phyloP scores from a whole-genome alignment of 2,113 vertebrate genomes.

The Rutilus rutilus region DNA sequence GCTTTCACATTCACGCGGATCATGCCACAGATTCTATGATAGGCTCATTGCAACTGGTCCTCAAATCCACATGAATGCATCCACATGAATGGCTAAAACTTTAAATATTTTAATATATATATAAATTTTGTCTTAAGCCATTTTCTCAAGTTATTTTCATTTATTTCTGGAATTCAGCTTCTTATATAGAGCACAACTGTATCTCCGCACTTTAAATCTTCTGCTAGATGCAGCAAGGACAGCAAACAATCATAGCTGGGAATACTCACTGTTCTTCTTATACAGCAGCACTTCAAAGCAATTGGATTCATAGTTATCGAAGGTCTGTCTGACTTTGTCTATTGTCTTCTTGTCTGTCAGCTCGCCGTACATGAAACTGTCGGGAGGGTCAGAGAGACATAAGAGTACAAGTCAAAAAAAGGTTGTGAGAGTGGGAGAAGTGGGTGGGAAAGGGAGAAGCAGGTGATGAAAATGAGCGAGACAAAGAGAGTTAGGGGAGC shows the following conservation, averaged over 20 bases:
- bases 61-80: too few relatives aligned
- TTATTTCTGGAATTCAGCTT: neutral
- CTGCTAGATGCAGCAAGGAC: neutral
- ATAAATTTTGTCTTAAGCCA: neutral
- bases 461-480: conserved; percentile 35
- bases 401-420: conserved; percentile 9
- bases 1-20: too few relatives aligned
- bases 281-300: conserved; percentile 98
- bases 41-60: too few relatives aligned
- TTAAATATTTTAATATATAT: too few relatives aligned
- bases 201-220: neutral
- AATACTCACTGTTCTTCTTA: conserved; percentile 95
- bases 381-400: conserved; percentile 30
- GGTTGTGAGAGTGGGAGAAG: neutral
- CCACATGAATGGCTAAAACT: too few relatives aligned
- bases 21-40: too few relatives aligned
- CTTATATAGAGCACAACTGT: conserved; percentile 3
- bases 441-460: neutral
- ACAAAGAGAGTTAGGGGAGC: conserved; percentile 45
- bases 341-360: conserved; percentile 96
- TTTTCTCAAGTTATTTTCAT: neutral
- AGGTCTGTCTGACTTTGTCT: conserved; percentile 93
- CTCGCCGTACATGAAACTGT: conserved; percentile 98
- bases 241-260: conserved; percentile 7
- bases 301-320: conserved; percentile 96